Evolutionary conservation across 2,113 vertebrate genomes (phyloP).

Genomic region (Lichenostomus cassidix): DNA sequence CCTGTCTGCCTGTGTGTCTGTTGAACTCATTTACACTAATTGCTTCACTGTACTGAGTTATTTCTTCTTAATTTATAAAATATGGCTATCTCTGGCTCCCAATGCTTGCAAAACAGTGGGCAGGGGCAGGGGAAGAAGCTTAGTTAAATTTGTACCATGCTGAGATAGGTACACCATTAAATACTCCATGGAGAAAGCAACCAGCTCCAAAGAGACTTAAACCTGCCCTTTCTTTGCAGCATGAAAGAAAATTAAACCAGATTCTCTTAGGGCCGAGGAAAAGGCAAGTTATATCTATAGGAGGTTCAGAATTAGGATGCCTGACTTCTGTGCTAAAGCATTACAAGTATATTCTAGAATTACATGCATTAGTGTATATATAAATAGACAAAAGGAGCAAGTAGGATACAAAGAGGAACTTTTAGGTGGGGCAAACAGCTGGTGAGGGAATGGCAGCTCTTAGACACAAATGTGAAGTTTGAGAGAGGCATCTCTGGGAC

Average conservation of each 20-base stretch:
- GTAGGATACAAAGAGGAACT: neutral
- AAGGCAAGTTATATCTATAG: neutral
- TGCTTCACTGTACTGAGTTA: constrained; percentile 25
- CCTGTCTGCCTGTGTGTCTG: constrained; percentile 19
- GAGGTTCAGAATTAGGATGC: neutral
- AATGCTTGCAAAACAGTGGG: neutral
- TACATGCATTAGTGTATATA: neutral
- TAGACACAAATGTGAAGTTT: neutral
- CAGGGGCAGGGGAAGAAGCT: neutral
- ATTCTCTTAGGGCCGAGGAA: neutral
- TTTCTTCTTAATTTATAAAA: constrained; percentile 55
- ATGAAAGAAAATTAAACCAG: neutral
- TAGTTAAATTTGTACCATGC: neutral
- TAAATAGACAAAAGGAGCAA: constrained; percentile 21
- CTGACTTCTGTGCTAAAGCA: neutral
- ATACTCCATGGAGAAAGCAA: neutral
- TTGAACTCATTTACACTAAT: constrained; percentile 44
- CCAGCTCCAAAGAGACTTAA: neutral
- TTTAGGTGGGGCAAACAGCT: constrained; percentile 32
- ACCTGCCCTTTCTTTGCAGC: neutral
- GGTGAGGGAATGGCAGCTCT: neutral
- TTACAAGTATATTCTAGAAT: neutral
- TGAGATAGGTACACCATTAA: neutral
- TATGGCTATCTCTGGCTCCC: neutral
- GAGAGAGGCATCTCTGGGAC: neutral